Conservation (phyloP, 2,797 vertebrate species). For the Danio choprae region DNA sequence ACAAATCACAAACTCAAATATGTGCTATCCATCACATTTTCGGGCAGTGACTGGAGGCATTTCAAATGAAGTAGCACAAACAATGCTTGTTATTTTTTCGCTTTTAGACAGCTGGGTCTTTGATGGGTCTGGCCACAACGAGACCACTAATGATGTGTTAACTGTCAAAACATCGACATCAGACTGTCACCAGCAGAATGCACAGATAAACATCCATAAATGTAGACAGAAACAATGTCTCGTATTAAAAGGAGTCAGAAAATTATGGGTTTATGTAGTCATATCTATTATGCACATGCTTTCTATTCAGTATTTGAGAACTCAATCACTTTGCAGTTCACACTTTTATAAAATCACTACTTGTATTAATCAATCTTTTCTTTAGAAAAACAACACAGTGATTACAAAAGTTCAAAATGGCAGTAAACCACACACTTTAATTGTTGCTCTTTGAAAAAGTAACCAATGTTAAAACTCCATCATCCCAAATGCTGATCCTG, state of each 20-base stretch:
- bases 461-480: constrained; percentile 25
- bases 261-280: neutral
- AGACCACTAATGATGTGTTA: constrained; percentile 43
- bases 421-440: neutral
- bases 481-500: neutral
- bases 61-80: constrained; percentile 18
- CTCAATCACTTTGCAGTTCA: neutral
- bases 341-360: neutral
- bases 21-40: constrained; percentile 11
- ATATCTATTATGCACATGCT: neutral
- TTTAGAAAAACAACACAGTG: neutral
- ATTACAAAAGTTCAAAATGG: neutral
- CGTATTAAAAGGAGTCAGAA: neutral
- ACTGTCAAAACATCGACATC: constrained; percentile 33
- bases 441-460: neutral
- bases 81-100: constrained; percentile 37
- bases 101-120: constrained; percentile 29
- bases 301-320: neutral
- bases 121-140: constrained; percentile 27
- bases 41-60: constrained; percentile 16
- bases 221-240: neutral
- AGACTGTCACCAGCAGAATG: constrained; percentile 19
- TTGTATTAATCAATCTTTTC: neutral
- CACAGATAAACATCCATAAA: constrained; percentile 4
- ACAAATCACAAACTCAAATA: constrained; percentile 12